These are phyloP conservation scores for Cygnus buccinator DNA, from an alignment of 2,113 vertebrate genomes.

Conservation along the genomic window DNA sequence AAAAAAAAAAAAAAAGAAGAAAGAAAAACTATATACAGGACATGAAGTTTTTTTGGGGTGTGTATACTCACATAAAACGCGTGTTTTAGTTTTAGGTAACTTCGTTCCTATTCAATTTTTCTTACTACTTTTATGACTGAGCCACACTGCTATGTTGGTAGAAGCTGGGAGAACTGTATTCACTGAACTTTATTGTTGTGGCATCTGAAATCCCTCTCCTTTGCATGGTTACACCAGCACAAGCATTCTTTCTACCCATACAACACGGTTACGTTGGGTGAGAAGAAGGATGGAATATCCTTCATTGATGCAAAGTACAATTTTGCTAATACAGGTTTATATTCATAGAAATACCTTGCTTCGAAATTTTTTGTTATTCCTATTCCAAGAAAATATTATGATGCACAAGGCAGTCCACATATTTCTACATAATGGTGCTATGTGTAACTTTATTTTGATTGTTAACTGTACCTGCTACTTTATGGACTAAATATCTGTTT, in stretches of 20 bases:
- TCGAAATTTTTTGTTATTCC: neutral
- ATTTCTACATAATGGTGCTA: neutral
- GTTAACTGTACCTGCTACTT: neutral
- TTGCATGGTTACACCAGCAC: neutral
- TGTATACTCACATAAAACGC: neutral
- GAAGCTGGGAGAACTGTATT: neutral
- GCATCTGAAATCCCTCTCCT: neutral
- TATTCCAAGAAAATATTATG: neutral
- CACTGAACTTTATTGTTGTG: neutral
- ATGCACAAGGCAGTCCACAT: neutral
- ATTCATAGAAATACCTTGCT: neutral
- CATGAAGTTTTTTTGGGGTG: neutral
- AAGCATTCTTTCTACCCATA: neutral
- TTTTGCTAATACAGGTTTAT: neutral
- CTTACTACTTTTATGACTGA: slow-evolving; percentile 20
- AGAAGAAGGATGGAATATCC: neutral
- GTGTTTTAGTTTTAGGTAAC: neutral
- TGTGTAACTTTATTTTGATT: neutral
- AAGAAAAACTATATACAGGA: neutral
- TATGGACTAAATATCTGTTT: neutral
- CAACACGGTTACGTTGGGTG: neutral
- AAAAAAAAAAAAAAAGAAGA: neutral
- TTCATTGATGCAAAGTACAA: neutral
- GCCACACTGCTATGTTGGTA: neutral
- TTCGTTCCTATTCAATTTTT: neutral